Conservation (phyloP, 2,113 vertebrate genomes). For the Porphyrio hochstetteri region DNA sequence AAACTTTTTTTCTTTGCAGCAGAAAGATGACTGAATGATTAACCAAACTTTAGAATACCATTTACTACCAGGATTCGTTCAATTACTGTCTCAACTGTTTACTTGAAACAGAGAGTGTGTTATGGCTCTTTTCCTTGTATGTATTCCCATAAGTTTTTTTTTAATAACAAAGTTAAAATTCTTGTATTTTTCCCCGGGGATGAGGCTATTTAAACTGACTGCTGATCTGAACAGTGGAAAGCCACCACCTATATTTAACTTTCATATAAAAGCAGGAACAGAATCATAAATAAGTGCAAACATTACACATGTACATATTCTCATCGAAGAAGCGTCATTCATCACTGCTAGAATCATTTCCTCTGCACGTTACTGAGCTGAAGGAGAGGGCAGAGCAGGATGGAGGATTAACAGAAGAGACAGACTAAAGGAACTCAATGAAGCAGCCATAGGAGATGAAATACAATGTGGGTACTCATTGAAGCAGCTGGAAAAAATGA, state of each 20-base stretch:
- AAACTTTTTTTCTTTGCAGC: background rate
- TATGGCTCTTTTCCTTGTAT: background rate
- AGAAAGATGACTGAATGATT: background rate
- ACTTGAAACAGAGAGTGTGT: background rate
- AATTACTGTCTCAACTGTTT: background rate
- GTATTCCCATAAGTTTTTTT: background rate
- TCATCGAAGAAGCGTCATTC: conserved; percentile 35
- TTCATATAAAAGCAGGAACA: background rate
- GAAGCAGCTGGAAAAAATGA: conserved; percentile 36
- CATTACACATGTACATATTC: conserved; percentile 39
- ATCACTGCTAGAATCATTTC: conserved; percentile 20
- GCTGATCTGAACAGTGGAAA: background rate
- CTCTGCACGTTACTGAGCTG: conserved; percentile 9
- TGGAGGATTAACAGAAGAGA: conserved; percentile 45
- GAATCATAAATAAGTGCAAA: background rate
- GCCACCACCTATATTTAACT: background rate
- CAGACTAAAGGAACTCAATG: conserved; percentile 17
- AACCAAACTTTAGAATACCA: background rate
- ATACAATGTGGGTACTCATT: conserved; percentile 11
- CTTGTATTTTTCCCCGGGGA: rapidly evolving
- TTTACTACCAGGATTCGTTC: background rate
- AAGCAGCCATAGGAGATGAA: conserved; percentile 51
- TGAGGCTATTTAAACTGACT: rapidly evolving
- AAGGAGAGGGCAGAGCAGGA: conserved; percentile 55
- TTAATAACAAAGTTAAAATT: background rate